Conservation (phyloP, 2,888 invertebrate genomes). For the Tortrix viridana region DNA sequence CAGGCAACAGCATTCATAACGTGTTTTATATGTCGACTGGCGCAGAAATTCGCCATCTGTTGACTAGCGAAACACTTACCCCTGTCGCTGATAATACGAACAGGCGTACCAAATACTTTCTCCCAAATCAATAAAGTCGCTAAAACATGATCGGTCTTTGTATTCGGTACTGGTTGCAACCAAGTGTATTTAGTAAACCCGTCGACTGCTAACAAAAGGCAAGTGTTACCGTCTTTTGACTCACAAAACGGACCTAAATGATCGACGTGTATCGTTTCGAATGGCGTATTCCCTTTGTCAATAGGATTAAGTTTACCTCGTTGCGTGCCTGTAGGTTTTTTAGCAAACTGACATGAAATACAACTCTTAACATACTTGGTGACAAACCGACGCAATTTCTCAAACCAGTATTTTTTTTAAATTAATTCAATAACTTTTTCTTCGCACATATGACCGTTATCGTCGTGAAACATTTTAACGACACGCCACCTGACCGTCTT, state of each 20-base stretch:
- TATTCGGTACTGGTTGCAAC: constrained; percentile 35
- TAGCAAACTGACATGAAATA: too few species aligned
- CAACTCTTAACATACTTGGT: constrained; percentile 38
- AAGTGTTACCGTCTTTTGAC: constrained; percentile 31
- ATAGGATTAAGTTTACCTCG: constrained; percentile 37
- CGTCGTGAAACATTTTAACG: constrained; percentile 30
- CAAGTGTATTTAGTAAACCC: constrained; percentile 36
- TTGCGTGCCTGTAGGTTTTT: constrained; percentile 34
- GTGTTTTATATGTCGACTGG: constrained; percentile 3
- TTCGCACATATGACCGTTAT: constrained; percentile 25
- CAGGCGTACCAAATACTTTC: constrained; percentile 29
- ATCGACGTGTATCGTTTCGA: constrained; percentile 28
- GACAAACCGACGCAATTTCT: constrained; percentile 31
- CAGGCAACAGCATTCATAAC: constrained; percentile 10
- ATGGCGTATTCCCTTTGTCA: constrained; percentile 37
- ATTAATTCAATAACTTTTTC: constrained; percentile 16
- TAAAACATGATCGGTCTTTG: constrained; percentile 22
- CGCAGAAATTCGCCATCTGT: constrained; percentile 3
- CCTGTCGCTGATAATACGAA: constrained; percentile 36
- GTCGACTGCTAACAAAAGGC: constrained; percentile 35
- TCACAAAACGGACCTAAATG: constrained; percentile 40
- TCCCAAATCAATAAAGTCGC: constrained; percentile 10
- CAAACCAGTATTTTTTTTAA: constrained; percentile 31
- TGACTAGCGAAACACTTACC: constrained; percentile 33
- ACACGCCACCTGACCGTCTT: constrained; percentile 24